phyloP scores from a whole-genome alignment of 2,113 vertebrate genomes.

The Daubentonia madagascariensis region DNA sequence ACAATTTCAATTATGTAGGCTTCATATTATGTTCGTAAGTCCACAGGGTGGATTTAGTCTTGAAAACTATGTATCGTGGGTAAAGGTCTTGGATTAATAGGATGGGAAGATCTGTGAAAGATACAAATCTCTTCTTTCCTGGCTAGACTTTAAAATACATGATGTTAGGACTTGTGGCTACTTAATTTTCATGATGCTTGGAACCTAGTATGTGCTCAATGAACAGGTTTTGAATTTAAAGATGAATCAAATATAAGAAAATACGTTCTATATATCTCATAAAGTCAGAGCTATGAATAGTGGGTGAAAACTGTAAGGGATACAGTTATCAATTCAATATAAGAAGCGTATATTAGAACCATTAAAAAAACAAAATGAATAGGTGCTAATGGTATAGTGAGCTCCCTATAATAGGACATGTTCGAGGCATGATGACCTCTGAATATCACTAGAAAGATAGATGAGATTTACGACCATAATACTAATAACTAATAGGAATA shows the following conservation, averaged over 20 bases:
- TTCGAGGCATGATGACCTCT: background rate
- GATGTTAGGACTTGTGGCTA: background rate
- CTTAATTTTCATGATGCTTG: background rate
- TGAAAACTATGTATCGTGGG: background rate
- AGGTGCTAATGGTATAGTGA: background rate
- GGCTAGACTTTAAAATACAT: background rate
- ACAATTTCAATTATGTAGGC: background rate
- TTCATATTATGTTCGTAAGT: background rate
- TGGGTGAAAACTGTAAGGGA: background rate
- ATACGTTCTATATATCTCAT: background rate
- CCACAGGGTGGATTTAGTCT: background rate
- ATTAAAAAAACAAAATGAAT: background rate
- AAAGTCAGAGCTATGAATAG: background rate
- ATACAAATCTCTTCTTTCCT: background rate
- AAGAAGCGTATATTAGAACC: background rate
- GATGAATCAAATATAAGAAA: background rate
- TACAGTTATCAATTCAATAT: background rate
- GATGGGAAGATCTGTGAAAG: background rate
- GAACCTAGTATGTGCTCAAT: background rate
- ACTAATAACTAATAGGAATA: background rate
- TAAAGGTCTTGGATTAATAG: background rate
- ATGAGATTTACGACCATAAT: background rate
- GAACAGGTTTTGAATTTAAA: background rate
- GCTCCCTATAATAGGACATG: background rate
- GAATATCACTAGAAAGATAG: background rate